Evolutionary conservation across 2,113 vertebrate species (phyloP).

Genomic region (Nestor notabilis): DNA sequence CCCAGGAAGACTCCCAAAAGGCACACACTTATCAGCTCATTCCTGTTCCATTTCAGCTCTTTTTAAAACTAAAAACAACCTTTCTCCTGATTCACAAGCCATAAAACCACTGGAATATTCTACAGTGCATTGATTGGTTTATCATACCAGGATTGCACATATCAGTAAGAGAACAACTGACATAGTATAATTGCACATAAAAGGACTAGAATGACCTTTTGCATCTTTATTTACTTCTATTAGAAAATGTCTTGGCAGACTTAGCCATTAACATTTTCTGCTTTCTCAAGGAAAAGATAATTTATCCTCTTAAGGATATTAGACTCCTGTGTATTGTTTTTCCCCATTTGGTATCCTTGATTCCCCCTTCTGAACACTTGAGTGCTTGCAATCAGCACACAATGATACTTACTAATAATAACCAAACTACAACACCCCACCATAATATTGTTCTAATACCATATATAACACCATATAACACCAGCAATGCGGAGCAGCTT

Average conservation of each 20-base stretch:
- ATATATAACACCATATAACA: constrained; percentile 24
- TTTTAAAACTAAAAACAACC: not conserved
- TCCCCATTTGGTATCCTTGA: constrained; percentile 68
- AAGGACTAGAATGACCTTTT: constrained; percentile 49
- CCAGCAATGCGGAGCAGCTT: constrained; percentile 9
- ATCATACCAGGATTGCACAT: not conserved
- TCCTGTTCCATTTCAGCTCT: not conserved
- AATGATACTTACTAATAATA: constrained; percentile 68
- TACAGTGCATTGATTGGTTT: not conserved
- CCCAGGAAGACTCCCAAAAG: not conserved
- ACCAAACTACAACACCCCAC: constrained; percentile 43
- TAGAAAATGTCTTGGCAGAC: constrained; percentile 65
- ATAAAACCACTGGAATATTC: not conserved
- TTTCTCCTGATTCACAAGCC: not conserved
- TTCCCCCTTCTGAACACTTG: constrained; percentile 72
- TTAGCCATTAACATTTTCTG: constrained; percentile 74
- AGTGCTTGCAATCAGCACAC: constrained; percentile 70
- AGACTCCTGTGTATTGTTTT: constrained; percentile 76
- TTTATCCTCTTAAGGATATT: constrained; percentile 77
- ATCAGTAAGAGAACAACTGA: not conserved
- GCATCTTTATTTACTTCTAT: constrained; percentile 74
- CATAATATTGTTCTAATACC: constrained; percentile 25
- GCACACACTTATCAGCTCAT: not conserved
- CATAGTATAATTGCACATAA: constrained; percentile 36
- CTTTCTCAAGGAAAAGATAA: constrained; percentile 78